Evolutionary conservation across 2,797 vertebrate species (phyloP), one percentile per base, ranked within the genome.

Genomic region (Crenichthys baileyi): DNA sequence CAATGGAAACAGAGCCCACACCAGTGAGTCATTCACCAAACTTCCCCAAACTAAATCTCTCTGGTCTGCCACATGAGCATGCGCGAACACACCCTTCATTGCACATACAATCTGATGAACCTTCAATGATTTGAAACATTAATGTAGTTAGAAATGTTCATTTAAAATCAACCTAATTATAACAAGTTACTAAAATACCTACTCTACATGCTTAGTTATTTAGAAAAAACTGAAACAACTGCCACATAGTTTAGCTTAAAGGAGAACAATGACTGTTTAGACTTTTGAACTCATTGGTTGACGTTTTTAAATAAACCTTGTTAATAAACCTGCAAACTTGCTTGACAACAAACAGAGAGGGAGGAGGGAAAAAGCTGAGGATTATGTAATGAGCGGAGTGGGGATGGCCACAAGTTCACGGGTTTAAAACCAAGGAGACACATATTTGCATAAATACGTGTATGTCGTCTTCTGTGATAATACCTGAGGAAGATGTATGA

Each of bases 21-120:
- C 24, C 56, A 68, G 67, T 95, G 94, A 95, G 80, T 95, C 94
- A 94, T 86, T 48, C 60, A 50, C 73, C 20, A 50, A 80, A 87
- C 81, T 87, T 92, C 91, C 84, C 87, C 71, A 88, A 91, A 91
- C 72, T 24, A 77, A 88, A 73, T 50, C 48, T 58, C 60, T 82
- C 2, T 67, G 4, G 48, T n/a, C 63, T 74, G 61, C n/a, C 22
- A 2, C 13, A 22, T 5, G 50, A 1, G 9, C 75, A 68, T 44
- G 8, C 65, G 16, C 76, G 36, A 70, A 24, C 18, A 56, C 50
- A 39, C 80, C 46, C 72, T 61, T 78, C 41, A 15, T 72, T 36
- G 61, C 24, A n/a, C 39, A 51, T 12, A 26, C 15, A 53, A n/a
- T 11, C 9, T n/a, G 48, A 41, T 72, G 16, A 63, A 61, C 55